Base-by-base conservation (phyloP, 2,888 invertebrate species). In the Melieria crassipennis region DNA sequence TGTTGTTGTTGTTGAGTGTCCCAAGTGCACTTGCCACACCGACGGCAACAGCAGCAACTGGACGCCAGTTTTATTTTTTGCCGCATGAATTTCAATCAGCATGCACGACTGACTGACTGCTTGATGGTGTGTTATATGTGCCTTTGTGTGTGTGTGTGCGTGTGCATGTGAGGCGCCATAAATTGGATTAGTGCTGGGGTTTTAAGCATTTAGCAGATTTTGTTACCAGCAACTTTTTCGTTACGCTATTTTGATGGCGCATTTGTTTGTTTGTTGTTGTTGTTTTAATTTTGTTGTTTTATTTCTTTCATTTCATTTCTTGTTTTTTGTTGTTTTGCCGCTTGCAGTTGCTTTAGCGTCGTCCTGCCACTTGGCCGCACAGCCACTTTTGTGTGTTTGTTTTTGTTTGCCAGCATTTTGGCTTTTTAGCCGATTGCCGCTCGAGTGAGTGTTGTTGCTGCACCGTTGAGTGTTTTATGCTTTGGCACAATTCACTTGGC, bases 101-200 rank as follows among this genome's bases (percentile, higher is more conserved):
- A 30, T 30, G 30, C 30, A 30, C 30, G 30, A 30, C 30, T 30
- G 30, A 30, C 30, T 30, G 30, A 30, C 30, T 30, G 30, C 30
- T 30, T 30, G 30, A 30, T 30, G 30, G 30, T 30, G 30, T 30
- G 30, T 30, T 30, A 30, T 30, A 30, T 30, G 30, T 2, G 30
- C 30, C 30, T 30, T 1, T 30, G 30, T 30, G 30, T 30, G 30
- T 30, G 30, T 30, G 30, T 30, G 30, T 30, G 30, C 2, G 30
- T 30, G 30, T 30, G 30, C 30, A 30, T 30, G 30, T 30, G 30
- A 30, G 30, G 30, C 30, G 30, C 76, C 75, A 75, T 76, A 79
- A 79, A 80, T 79, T 80, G 80, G 76, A 79, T 80, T 80, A 80
- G 77, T 79, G 76, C 79, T 75, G 78, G 78, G 75, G 74, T 77